Percentiles rank a stretch among this genome's conserved stretches.
These are phyloP conservation scores for Platichthys stellatus DNA, from an alignment of 2,113 vertebrate genomes.

Conservation along the genomic window DNA sequence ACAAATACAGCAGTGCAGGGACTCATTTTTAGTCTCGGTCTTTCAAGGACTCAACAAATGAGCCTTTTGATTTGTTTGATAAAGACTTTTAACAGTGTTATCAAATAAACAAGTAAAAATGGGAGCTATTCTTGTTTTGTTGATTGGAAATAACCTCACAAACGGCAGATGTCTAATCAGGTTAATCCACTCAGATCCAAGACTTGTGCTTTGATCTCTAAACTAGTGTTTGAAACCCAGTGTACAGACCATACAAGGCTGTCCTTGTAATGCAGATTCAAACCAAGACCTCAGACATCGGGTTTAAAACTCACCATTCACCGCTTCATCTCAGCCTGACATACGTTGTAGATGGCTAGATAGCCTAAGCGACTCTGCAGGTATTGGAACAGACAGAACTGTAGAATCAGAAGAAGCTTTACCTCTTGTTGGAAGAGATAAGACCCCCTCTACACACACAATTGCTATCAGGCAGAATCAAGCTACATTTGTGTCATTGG, in stretches of 20 bases:
- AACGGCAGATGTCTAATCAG: not conserved
- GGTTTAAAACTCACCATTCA: not conserved
- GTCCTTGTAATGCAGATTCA: too few species aligned
- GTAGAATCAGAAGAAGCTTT: too few species aligned
- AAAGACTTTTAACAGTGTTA: not conserved
- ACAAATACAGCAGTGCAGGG: not conserved
- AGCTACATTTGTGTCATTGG: not conserved
- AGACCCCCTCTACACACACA: not conserved
- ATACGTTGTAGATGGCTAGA: too few species aligned
- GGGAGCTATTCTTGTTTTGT: not conserved
- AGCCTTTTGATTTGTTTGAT: not conserved
- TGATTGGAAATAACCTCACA: not conserved
- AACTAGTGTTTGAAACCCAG: not conserved
- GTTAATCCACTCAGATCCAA: too few species aligned
- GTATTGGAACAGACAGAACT: too few species aligned
- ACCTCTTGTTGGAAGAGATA: too few species aligned
- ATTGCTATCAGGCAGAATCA: not conserved
- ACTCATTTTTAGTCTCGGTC: not conserved
- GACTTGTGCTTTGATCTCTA: not conserved
- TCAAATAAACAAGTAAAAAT: not conserved
- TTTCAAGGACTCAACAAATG: slow-evolving; percentile 9
- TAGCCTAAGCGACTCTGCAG: too few species aligned
- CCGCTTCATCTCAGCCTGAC: too few species aligned
- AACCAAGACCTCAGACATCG: too few species aligned
- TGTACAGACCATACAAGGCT: too few species aligned